phyloP scores from a whole-genome alignment of 2,888 invertebrate genomes.

The Mesorhabditis belari region DNA sequence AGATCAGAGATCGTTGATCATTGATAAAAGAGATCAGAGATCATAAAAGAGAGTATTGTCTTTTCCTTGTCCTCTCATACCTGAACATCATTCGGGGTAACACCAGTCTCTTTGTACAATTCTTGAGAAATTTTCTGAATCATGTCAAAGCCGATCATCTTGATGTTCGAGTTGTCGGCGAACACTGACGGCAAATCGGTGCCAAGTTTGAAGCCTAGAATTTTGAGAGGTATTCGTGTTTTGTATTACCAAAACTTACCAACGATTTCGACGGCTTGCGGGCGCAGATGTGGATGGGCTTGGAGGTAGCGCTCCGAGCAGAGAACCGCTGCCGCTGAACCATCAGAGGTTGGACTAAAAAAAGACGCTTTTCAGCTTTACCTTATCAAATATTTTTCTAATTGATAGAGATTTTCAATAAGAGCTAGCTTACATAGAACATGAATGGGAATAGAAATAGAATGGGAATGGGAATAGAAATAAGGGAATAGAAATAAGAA shows the following conservation, averaged over 20 bases:
- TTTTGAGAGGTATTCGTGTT: not conserved
- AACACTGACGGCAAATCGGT: constrained; percentile 84
- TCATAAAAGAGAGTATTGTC: too few relatives aligned
- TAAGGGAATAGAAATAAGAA: not conserved
- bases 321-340: constrained; percentile 85
- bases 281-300: constrained; percentile 69
- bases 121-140: constrained; percentile 61
- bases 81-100: constrained; percentile 55
- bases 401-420: too few relatives aligned
- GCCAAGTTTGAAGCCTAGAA: constrained; percentile 78
- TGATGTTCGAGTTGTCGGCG: constrained; percentile 69
- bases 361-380: not conserved
- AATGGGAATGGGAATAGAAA: constrained; percentile 5
- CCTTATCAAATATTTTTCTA: too few relatives aligned
- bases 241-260: constrained; percentile 53
- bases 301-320: constrained; percentile 82
- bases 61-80: too few relatives aligned
- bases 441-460: too few relatives aligned
- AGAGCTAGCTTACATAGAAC: too few relatives aligned
- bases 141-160: constrained; percentile 56
- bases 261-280: constrained; percentile 84
- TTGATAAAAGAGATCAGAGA: too few relatives aligned
- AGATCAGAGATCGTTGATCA: too few relatives aligned
- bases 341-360: constrained; percentile 83
- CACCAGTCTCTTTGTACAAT: constrained; percentile 68